Evolutionary conservation across 2,888 invertebrate species (phyloP).

Genomic region (Drosophila austrosaltans): DNA sequence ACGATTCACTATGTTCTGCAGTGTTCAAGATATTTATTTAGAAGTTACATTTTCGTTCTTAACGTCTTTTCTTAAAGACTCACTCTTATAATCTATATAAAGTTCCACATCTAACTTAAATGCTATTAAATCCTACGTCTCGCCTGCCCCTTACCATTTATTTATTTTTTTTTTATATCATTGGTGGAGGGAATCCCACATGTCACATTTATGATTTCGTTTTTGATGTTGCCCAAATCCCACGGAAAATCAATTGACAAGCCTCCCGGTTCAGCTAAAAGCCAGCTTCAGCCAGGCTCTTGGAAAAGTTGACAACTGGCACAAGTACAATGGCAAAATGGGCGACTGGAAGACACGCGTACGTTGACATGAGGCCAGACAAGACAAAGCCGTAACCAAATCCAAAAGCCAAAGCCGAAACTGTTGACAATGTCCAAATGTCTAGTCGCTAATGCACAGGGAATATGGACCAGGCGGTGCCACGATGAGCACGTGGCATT

Average conservation of each 20-base stretch:
- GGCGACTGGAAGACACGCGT: conserved; percentile 54
- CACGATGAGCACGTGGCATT: conserved; percentile 33
- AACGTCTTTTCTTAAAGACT: neutral
- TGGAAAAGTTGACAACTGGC: conserved; percentile 70
- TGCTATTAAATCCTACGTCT: neutral
- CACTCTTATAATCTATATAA: neutral
- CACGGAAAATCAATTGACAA: conserved; percentile 65
- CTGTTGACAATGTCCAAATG: conserved; percentile 77
- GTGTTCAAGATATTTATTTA: neutral
- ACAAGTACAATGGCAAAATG: conserved; percentile 40
- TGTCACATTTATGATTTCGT: conserved; percentile 67
- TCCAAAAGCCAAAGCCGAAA: conserved; percentile 53
- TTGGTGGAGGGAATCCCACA: conserved; percentile 10
- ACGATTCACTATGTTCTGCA: no score
- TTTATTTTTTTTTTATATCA: neutral
- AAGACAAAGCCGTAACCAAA: conserved; percentile 56
- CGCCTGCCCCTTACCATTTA: neutral
- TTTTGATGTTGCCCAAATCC: conserved; percentile 62
- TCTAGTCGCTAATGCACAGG: conserved; percentile 68
- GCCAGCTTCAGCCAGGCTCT: conserved; percentile 35
- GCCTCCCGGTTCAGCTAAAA: conserved; percentile 52
- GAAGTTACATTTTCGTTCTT: neutral
- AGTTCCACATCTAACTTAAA: neutral
- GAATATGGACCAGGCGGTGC: conserved; percentile 43
- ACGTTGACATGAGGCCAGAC: conserved; percentile 28